Base-by-base conservation (phyloP, 92 coral and sea anemone species). In the Siderastrea siderea region DNA sequence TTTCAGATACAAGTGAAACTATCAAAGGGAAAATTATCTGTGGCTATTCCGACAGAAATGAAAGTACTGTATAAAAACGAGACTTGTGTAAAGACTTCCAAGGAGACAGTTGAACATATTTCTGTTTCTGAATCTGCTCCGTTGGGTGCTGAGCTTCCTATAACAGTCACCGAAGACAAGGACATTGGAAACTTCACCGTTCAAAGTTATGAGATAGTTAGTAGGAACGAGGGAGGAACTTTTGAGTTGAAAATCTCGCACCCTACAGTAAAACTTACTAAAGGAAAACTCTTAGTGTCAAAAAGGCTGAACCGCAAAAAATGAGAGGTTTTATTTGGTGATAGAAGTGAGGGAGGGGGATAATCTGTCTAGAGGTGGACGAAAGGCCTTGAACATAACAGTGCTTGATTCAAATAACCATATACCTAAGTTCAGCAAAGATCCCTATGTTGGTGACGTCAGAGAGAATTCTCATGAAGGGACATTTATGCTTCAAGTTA, bases 331-430 rank as follows among this genome's bases (percentile, higher is more conserved):
- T 74, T 74, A 76, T 45, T 77, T 95, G 59, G 92, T 88, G 19
- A 83, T 95, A 47, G 90, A 93, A 47, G 98, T 96, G 0, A 73
- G 88, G 1, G 98, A 95, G 59, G 96, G 93, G 6, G 98, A 96
- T 6, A 82, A 68, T 19, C 96, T 96, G 16, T 91, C 94, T 8
- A 86, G 83, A 49, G 62, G 92, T 43, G 98, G 91, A 53, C 73
- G 86, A 47, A 95, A 93, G 64, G 85, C 71, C 15, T 58, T 95
- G 13, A 91, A 89, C 57, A 86, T 95, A 12, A 91, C 92, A 44
- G 83, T 95, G 45, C 71, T 89, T 2, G 98, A 95, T 75, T 93
- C 98, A 5, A 95, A 95, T 50, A 96, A 95, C 74, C 96, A 95
- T 67, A 91, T 94, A 26, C 98, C 98, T 2, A 77, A 82, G 79